Evolutionary conservation across 2,113 vertebrate species (phyloP).

Genomic region (Phalacrocorax carbo): DNA sequence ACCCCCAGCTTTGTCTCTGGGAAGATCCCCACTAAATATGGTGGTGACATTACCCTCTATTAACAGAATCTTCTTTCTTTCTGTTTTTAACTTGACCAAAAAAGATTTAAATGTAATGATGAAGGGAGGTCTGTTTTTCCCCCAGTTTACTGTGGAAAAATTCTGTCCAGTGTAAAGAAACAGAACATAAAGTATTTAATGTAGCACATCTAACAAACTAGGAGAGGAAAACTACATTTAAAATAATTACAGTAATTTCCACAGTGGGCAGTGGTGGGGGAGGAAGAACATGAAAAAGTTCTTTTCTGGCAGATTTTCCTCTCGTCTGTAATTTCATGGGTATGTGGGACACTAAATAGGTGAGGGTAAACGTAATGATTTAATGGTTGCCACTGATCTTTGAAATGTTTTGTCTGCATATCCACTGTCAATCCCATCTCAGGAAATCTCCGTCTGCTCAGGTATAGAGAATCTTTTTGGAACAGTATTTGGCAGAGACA

Average conservation of each 20-base stretch:
- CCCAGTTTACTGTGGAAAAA: neutral
- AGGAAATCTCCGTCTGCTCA: neutral
- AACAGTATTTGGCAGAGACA: neutral
- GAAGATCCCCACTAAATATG: neutral
- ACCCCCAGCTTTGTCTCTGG: neutral
- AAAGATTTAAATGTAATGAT: neutral
- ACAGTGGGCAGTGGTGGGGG: neutral
- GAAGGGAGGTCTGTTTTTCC: neutral
- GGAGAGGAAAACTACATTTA: neutral
- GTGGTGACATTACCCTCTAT: neutral
- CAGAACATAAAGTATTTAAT: neutral
- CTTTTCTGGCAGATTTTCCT: neutral
- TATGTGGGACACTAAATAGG: neutral
- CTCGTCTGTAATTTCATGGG: neutral
- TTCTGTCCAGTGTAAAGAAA: neutral
- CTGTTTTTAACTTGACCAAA: neutral
- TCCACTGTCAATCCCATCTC: too few species aligned
- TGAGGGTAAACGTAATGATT: neutral
- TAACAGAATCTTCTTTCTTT: neutral
- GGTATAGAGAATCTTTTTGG: neutral
- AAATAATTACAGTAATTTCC: neutral
- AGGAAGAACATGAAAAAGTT: neutral
- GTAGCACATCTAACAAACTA: neutral
- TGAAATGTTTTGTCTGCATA: neutral
- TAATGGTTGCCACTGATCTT: neutral